A percentile compares a stretch with the other conserved stretches of the same genome.
phyloP scores from a whole-genome alignment of 2,888 invertebrate species.

The Bibio marci region DNA sequence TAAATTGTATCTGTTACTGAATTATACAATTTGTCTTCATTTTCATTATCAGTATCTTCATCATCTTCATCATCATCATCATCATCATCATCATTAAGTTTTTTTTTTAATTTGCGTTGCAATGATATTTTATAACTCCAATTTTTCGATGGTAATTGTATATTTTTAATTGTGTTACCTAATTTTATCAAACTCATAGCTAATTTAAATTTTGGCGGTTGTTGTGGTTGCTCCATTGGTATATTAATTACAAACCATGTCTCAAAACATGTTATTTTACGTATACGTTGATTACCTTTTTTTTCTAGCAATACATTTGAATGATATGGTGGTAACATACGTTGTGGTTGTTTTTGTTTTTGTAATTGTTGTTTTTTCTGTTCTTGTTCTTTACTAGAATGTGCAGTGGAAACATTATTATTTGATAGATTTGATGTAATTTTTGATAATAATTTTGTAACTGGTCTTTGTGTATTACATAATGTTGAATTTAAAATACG shows the following conservation, averaged over 20 bases:
- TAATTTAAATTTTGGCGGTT: slow-evolving; percentile 10
- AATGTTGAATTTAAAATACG: slow-evolving; percentile 5
- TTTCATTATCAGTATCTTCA: background rate
- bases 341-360: no score
- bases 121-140: slow-evolving; percentile 28
- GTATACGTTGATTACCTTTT: slow-evolving; percentile 24
- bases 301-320: background rate
- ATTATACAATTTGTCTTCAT: no score
- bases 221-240: slow-evolving; percentile 11
- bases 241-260: slow-evolving; percentile 29
- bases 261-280: slow-evolving; percentile 29
- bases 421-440: background rate
- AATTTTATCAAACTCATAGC: slow-evolving; percentile 23
- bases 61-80: slow-evolving; percentile 1
- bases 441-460: background rate
- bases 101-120: slow-evolving; percentile 9
- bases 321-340: no score
- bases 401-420: background rate
- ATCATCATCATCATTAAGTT: background rate
- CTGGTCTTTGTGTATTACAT: background rate
- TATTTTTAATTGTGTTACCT: slow-evolving; percentile 20
- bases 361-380: no score
- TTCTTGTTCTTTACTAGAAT: background rate
- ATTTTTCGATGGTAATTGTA: slow-evolving; percentile 19
- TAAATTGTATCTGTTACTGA: slow-evolving; percentile 12